Evolutionary conservation across 53 echinoderm and acorn worm species (phyloP), one percentile per base, ranked within the genome.

Genomic region (Arbacia lixula): DNA sequence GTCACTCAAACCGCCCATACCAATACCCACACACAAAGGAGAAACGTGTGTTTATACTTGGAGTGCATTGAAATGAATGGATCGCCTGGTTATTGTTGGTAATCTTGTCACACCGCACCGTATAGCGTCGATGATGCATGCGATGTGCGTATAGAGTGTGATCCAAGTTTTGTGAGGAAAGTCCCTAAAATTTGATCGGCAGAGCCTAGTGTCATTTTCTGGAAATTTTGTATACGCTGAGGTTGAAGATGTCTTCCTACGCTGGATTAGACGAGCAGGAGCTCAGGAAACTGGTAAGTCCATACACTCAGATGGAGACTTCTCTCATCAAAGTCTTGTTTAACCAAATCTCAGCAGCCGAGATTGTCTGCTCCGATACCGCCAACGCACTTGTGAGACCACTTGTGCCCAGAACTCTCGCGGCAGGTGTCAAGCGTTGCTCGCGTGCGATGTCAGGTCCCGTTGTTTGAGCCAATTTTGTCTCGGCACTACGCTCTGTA

Each of bases 201-300:
- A n/a, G n/a, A n/a, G n/a, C n/a, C n/a, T n/a, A n/a, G n/a, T n/a
- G 28, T 28, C 28, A 28, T 29, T 20, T 71, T 34, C 27, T n/a
- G 75, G 33, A 53, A 30, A 53, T 3, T 54, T 75, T 53, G 55
- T 32, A 31, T 4, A 12, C 6, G 30, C 20, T 75, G 54, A 32
- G 31, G 19, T 19, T 27, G 12, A 78, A 25, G 26, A 78, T 78
- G 79, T 78, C 79, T 78, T 78, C 79, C 16, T 78, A 78, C 39
- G 79, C 79, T 34, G 79, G 79, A 22, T 16, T 78, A 78, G 79
- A 78, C 31, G 79, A 78, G 43, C 58, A 58, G 16, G 79, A 60
- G 37, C 79, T 78, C 28, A 36, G 79, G 27, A 78, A 78, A 43
- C 39, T 78, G 79, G 79, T 78, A 78, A 78, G 79, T 57, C 21